Base-by-base conservation (phyloP, 2,888 invertebrate genomes). In the Arctia plantaginis region DNA sequence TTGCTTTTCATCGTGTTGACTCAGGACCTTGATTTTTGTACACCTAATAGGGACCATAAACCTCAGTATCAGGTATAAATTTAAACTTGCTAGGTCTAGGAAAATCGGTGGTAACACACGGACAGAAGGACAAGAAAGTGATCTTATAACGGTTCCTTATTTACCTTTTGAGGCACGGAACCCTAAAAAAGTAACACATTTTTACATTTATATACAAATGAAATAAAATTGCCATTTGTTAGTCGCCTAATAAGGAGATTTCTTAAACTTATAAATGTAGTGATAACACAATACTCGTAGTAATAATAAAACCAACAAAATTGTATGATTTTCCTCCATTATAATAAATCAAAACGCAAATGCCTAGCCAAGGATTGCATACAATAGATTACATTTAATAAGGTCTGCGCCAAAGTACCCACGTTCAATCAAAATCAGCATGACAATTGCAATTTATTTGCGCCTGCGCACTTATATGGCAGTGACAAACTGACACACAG, bases 331-430 rank as follows among this genome's bases (percentile, higher is more conserved):
- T 77, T 82, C 87, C 84, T 87, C 86, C 84, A 74, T 76, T 78
- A 80, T 76, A 77, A 86, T 81, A 78, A 80, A 83, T 76, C 80
- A 68, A 73, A 84, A 81, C 77, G 80, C 85, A 82, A 84, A 88
- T 86, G 82, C 86, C 83, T 81, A 75, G 80, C 85, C 89, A 90
- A 90, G 89, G 90, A 90, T 88, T 82, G 76, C 83, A 87, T 86
- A 92, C 93, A 93, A 93, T 93, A 87, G 89, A 88, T 91, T 90
- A 90, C 90, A 88, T 88, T 73, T 88, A 77, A 87, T 93, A 93
- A 93, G 93, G 93, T 91, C 92, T 88, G 80, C 87, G 80, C 89
- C 90, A 89, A 91, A 91, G 88, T 93, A 91, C 93, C 91, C 93
- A 93, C 93, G 92, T 93, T 89, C 86, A 84, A 89, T 92, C 88